These are phyloP conservation scores for Scolopax rusticola DNA, from an alignment of 2,797 vertebrate species.

Conservation along the genomic window DNA sequence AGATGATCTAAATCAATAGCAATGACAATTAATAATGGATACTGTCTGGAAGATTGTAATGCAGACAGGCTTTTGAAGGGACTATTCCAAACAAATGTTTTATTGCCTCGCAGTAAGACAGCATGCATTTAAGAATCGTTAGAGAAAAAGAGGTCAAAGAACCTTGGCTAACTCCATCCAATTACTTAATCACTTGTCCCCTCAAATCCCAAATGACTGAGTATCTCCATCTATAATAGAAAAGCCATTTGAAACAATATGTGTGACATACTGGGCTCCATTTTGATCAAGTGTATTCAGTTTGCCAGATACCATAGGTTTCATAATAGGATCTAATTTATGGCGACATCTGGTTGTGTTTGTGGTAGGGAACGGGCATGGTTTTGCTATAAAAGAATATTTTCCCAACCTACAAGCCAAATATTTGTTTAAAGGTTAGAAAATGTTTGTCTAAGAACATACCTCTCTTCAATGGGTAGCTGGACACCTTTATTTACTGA, in stretches of 20 bases:
- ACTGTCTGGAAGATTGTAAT: background rate
- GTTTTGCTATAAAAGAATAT: background rate
- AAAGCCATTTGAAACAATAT: background rate
- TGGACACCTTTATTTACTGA: slow-evolving; percentile 23
- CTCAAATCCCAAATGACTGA: background rate
- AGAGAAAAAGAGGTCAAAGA: background rate
- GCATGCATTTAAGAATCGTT: background rate
- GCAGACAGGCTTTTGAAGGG: background rate
- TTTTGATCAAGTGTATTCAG: background rate
- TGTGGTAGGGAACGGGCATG: background rate
- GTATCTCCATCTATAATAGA: background rate
- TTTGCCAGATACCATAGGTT: background rate
- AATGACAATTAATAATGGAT: background rate
- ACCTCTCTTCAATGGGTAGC: background rate
- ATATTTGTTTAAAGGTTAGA: slow-evolving; percentile 46
- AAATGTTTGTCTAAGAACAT: slow-evolving; percentile 14
- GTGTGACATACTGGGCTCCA: background rate
- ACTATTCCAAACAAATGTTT: background rate
- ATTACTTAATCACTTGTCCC: slow-evolving; percentile 6
- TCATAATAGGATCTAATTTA: background rate
- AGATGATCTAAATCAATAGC: background rate
- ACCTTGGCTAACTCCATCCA: background rate
- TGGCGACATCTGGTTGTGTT: background rate
- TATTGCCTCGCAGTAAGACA: background rate
- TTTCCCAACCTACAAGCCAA: slow-evolving; percentile 32